Evolutionary conservation across 2,888 invertebrate genomes (phyloP), one percentile per base, ranked within the genome.

Genomic region (Cosmia trapezina): DNA sequence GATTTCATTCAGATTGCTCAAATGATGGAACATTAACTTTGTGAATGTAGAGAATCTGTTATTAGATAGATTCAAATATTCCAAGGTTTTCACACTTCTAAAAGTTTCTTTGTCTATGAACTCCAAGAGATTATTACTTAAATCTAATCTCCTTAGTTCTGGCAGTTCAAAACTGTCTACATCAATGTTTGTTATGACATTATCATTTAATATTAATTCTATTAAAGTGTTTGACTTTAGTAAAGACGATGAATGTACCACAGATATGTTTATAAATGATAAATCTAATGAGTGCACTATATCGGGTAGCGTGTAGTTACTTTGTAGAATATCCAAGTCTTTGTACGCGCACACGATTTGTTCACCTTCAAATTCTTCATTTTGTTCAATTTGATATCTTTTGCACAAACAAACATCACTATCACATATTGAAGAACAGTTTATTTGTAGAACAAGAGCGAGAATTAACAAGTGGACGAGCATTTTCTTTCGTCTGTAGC

Each of bases 1-100:
- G 0, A 97, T 88, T 83, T 94, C 94, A 61, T 93, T 92, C 47
- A 97, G 88, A 73, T 84, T 88, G 2, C 90, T 89, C 74, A 96
- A 85, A 67, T 88, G 91, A 81, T 95, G 94, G 61, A 96, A 96
- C 3, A 89, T 89, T 33, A 96, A 81, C 70, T 91, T 92, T 1
- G 91, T 89, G 71, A 96, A 93, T 2, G 90, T 88, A 1, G 91
- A 91, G 65, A 96, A 93, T 80, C 85, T 90, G 77, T 96, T 96
- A 60, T 94, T 93, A 0, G 94, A 94, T 57, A 96, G 86, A 86
- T 96, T 96, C 47, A 96, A 90, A 85, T 92, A 93, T 78, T 94
- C 89, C 63, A 97, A 86, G 11, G 93, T 93, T n/a, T 88, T 92
- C 0, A 96, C 71, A 49, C 88, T 86, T 71, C 85, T 91, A 71